Conservation (phyloP, 1,140 invertebrate genomes). For the Drosophila insularis region DNA sequence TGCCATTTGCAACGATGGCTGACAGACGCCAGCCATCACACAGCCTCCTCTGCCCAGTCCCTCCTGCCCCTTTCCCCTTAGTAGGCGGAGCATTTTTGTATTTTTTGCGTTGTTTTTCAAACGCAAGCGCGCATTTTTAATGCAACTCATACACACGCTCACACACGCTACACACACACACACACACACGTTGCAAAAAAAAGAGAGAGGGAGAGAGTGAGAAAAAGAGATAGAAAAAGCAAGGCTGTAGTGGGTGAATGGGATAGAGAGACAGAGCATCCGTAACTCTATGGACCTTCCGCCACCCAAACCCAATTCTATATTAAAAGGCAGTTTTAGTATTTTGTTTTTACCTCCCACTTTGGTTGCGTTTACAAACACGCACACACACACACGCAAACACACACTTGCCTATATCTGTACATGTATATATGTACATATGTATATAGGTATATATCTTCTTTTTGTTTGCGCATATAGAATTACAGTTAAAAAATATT, state of each 20-base stretch:
- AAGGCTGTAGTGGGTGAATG: too few relatives aligned
- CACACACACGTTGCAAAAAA: neutral
- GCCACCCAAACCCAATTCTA: conserved; percentile 7
- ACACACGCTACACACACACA: neutral
- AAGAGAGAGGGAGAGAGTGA: conserved; percentile 18
- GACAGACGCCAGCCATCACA: conserved; percentile 47
- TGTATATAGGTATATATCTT: neutral
- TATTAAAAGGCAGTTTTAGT: conserved; percentile 57
- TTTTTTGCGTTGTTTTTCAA: conserved; percentile 74
- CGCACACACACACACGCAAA: neutral
- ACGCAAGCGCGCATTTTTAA: conserved; percentile 82
- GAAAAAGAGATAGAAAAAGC: conserved; percentile 5
- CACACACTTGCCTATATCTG: too few relatives aligned
- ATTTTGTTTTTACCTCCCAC: conserved; percentile 47
- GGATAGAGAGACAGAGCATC: conserved; percentile 8
- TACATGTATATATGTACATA: neutral
- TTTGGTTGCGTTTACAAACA: neutral
- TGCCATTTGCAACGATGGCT: conserved; percentile 52
- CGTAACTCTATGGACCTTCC: conserved; percentile 2
- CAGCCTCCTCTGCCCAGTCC: neutral
- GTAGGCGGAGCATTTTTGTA: conserved; percentile 79
- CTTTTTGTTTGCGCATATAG: conserved; percentile 25
- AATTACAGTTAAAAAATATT: conserved; percentile 55
- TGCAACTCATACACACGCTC: conserved; percentile 36
- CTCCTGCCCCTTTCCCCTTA: neutral